Percentiles rank a stretch among this genome's conserved stretches.
Conservation (phyloP, 2,888 invertebrate genomes). For the Amiota mariae region DNA sequence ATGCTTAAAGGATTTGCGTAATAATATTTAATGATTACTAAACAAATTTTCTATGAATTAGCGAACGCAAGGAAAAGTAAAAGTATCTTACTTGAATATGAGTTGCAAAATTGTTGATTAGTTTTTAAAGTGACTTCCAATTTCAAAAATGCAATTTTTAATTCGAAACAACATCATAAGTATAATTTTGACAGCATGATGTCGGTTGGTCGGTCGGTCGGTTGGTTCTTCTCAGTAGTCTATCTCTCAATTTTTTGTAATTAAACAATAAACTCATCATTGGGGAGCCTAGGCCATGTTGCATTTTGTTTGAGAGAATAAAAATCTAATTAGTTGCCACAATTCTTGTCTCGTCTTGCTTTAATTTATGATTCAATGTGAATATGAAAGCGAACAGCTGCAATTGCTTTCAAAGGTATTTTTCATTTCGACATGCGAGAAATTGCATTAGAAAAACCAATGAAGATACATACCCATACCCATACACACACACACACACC, state of each 20-base stretch:
- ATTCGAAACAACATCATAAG: too few species aligned
- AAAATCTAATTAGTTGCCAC: background rate
- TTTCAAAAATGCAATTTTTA: too few species aligned
- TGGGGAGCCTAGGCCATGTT: background rate
- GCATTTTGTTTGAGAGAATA: background rate
- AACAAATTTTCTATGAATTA: slow-evolving; percentile 18
- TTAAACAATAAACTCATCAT: slow-evolving; percentile 19
- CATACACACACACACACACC: background rate
- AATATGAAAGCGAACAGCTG: background rate
- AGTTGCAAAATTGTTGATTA: background rate
- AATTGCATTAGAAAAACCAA: slow-evolving; percentile 11
- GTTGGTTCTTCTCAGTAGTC: background rate
- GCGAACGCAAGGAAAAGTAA: slow-evolving; percentile 1
- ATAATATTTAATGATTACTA: slow-evolving; percentile 24
- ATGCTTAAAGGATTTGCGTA: slow-evolving; percentile 19
- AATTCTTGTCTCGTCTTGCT: background rate
- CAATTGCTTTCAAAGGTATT: slow-evolving; percentile 3
- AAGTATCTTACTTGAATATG: slow-evolving; percentile 1
- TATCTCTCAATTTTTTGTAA: slow-evolving; percentile 4
- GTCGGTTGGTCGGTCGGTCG: too few species aligned
- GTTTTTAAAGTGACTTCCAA: too few species aligned
- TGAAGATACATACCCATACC: background rate
- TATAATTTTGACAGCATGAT: too few species aligned
- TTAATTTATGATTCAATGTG: background rate
- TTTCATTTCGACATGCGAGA: background rate